Base-by-base conservation (phyloP, 2,113 vertebrate species). In the Serinus canaria region DNA sequence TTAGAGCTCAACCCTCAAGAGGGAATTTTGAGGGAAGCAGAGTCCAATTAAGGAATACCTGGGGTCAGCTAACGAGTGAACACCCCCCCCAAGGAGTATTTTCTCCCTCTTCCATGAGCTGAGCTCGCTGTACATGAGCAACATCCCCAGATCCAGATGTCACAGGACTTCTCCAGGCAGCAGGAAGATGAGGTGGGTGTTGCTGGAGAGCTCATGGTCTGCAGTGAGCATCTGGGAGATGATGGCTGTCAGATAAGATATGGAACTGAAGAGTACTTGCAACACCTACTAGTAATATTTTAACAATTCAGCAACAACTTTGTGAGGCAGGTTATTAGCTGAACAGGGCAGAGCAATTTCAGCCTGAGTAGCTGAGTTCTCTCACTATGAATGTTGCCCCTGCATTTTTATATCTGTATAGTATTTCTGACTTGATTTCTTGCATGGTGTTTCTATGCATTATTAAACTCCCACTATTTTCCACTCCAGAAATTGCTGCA, bases 201-300 rank as follows among this genome's bases (percentile, higher is more conserved):
- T 58, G 44, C 74, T 19, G 15, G 39, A 22, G 82, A 46, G 90
- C 21, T 87, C 11, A 0, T 5, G 66, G 56, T 24, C 72, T 49
- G 11, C 56, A 35, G 46, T 1, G 8, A 74, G 52, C 52, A 53
- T 68, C 90, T 13, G 72, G 68, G 83, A 93, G 92, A 91, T 60
- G 90, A 37, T 63, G 43, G 75, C 82, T 92, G 55, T 35, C 22
- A 91, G 75, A 94, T 77, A 85, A 94, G 82, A 74, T 67, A 55
- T 7, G 60, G 90, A 91, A 60, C 73, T 96, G 82, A 90, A 90
- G 92, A 67, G 92, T 74, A 41, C 94, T 94, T 86, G 79, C 91
- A 69, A 60, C 70, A 47, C 55, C 90, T 92, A 30, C 86, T 81
- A 86, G 94, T 72, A 94, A 87, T 93, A 81, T 88, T 94, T 95